Conservation (phyloP, 2,113 vertebrate genomes). For the Gallinago undulata region DNA sequence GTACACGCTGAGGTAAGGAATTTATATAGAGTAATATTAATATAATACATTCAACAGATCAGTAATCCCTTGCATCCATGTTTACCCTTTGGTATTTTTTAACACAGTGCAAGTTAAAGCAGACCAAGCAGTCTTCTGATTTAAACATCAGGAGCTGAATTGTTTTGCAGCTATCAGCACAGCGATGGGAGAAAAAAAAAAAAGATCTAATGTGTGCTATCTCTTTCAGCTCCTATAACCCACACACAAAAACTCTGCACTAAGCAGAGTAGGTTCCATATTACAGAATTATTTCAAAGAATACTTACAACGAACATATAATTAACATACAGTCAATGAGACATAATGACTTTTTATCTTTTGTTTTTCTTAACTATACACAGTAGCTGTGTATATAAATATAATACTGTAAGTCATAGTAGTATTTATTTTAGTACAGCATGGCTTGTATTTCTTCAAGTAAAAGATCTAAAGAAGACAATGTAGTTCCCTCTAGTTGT, state of each 20-base stretch:
- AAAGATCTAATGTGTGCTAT: neutral
- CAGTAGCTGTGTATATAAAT: neutral
- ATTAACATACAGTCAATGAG: neutral
- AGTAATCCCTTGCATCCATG: neutral
- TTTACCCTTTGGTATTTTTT: neutral
- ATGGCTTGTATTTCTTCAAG: neutral
- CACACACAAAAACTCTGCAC: neutral
- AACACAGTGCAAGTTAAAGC: neutral
- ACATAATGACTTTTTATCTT: neutral
- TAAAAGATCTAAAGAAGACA: neutral
- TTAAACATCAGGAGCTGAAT: neutral
- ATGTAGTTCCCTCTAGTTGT: neutral
- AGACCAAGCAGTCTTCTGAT: neutral
- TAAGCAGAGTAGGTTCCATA: neutral
- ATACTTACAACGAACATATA: neutral
- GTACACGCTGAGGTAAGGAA: rapidly evolving
- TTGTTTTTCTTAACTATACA: neutral
- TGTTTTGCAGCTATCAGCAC: neutral
- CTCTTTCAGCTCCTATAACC: neutral
- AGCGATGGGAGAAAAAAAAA: neutral
- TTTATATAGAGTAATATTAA: neutral
- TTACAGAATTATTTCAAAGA: neutral
- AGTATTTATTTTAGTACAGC: neutral
- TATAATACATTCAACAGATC: neutral
- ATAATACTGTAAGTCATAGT: neutral